These are phyloP conservation scores for Indri indri DNA, from an alignment of 2,113 vertebrate genomes.

Conservation along the genomic window DNA sequence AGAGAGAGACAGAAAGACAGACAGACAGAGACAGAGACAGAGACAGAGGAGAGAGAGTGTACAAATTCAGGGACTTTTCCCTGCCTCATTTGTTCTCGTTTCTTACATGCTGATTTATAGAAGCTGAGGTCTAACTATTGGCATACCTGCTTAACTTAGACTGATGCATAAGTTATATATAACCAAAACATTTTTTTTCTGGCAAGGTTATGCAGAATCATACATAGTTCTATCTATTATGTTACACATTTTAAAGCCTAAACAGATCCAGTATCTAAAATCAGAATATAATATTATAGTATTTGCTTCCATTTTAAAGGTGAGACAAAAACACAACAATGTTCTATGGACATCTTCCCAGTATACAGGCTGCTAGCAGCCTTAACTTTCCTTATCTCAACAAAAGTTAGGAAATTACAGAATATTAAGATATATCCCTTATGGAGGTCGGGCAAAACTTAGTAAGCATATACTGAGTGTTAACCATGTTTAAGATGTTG, in stretches of 20 bases:
- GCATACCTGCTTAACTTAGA: not conserved
- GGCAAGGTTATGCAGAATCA: not conserved
- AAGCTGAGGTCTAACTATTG: not conserved
- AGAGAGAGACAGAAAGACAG: not conserved
- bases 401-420: not conserved
- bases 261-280: not conserved
- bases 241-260: not conserved
- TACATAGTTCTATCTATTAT: not conserved
- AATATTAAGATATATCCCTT: not conserved
- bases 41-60: not conserved
- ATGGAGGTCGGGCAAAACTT: not conserved
- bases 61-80: not conserved
- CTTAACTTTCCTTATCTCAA: not conserved
- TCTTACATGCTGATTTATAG: not conserved
- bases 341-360: not conserved
- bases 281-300: constrained; percentile 27
- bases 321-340: not conserved
- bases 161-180: constrained; percentile 3
- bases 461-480: not conserved
- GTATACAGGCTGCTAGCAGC: not conserved
- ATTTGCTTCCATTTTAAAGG: constrained; percentile 3
- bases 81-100: not conserved
- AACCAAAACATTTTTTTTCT: not conserved
- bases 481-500: not conserved
- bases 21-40: not conserved